Percentiles rank a stretch among this genome's conserved stretches.
These are phyloP conservation scores for Fulica atra DNA, from an alignment of 2,113 vertebrate genomes.

Conservation along the genomic window DNA sequence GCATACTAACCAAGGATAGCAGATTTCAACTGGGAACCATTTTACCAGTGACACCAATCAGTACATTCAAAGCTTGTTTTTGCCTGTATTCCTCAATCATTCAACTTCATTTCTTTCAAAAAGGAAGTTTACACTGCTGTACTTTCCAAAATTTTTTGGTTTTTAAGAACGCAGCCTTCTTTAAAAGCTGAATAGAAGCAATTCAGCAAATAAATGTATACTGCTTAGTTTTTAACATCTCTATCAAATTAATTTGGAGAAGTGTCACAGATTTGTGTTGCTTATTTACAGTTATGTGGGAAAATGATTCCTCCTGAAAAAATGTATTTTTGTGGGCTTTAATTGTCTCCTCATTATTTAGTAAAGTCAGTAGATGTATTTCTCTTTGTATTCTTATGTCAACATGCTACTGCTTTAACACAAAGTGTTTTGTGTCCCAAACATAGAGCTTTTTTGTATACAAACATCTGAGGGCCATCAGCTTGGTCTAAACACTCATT, in stretches of 20 bases:
- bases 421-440: background rate
- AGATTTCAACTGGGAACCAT: background rate
- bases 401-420: background rate
- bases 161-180: background rate
- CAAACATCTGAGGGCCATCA: background rate
- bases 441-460: background rate
- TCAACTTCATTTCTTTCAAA: background rate
- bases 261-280: background rate
- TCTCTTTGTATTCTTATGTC: background rate
- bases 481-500: background rate
- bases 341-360: background rate
- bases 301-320: background rate
- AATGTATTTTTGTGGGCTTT: background rate
- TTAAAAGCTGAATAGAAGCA: slow-evolving; percentile 24
- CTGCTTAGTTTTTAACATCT: background rate
- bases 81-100: background rate
- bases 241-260: background rate
- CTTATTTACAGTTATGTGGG: background rate
- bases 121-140: background rate
- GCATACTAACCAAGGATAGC: background rate
- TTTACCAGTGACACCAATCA: background rate
- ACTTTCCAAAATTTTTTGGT: background rate
- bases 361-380: background rate
- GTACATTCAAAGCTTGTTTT: background rate
- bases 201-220: background rate